These are phyloP conservation scores for Sarcophaga caerulescens DNA, from an alignment of 2,888 invertebrate species.

Conservation along the genomic window DNA sequence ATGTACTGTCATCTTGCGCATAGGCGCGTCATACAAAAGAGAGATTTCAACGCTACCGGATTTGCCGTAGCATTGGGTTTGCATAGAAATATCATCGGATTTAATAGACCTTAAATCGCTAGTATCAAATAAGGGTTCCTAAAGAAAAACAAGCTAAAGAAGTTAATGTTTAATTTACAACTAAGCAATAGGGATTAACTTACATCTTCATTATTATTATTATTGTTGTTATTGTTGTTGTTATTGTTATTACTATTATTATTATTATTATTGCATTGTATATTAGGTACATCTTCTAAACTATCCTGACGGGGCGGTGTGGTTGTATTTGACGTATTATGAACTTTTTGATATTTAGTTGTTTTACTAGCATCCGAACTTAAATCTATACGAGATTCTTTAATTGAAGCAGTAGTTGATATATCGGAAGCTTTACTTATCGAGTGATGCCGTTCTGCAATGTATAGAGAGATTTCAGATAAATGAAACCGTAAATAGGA, in stretches of 20 bases:
- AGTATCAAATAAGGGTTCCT: conserved; percentile 81
- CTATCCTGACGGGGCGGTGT: conserved; percentile 75
- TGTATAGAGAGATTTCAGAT: neutral
- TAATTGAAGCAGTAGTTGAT: conserved; percentile 79
- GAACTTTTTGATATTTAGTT: conserved; percentile 75
- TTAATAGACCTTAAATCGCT: conserved; percentile 80
- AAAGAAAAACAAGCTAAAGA: neutral
- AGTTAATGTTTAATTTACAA: neutral
- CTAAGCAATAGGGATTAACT: conserved; percentile 73
- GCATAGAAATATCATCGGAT: conserved; percentile 81
- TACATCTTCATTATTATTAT: conserved; percentile 86
- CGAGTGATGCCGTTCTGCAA: conserved; percentile 72
- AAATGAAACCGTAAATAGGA: no score
- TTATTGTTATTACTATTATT: conserved; percentile 82
- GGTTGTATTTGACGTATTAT: conserved; percentile 64
- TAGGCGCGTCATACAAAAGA: conserved; percentile 93
- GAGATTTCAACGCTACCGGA: conserved; percentile 94
- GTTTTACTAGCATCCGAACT: conserved; percentile 74
- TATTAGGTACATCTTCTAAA: conserved; percentile 81
- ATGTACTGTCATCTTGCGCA: conserved; percentile 95
- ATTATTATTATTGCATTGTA: conserved; percentile 85
- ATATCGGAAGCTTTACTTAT: conserved; percentile 69
- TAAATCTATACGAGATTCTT: conserved; percentile 86
- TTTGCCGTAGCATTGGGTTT: conserved; percentile 81
- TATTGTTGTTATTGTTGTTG: conserved; percentile 83